A percentile compares a stretch with the other conserved stretches of the same genome.
Evolutionary conservation across 2,888 invertebrate genomes (phyloP).

Genomic region (Lithophane ornitopus): DNA sequence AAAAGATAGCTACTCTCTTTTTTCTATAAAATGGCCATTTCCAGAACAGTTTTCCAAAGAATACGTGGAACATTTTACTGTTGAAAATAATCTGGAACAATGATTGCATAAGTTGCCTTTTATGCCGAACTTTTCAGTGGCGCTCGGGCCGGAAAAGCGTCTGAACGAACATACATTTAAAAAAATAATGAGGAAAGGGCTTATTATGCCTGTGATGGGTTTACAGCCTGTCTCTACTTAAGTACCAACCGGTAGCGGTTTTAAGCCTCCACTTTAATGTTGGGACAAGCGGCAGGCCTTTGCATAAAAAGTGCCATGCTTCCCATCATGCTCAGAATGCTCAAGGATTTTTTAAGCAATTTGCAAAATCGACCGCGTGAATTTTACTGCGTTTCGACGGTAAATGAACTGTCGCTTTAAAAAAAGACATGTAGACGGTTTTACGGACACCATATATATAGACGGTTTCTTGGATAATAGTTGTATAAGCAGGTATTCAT

Average conservation of each 20-base stretch:
- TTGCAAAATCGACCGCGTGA: constrained; percentile 9
- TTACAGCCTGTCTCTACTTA: constrained; percentile 57
- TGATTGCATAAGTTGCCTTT: constrained; percentile 39
- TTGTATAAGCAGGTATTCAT: not conserved
- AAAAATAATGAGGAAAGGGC: constrained; percentile 49
- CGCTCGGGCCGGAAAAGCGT: constrained; percentile 4
- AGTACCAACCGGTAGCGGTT: constrained; percentile 45
- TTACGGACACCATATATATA: not conserved
- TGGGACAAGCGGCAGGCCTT: constrained; percentile 50
- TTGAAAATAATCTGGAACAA: constrained; percentile 29
- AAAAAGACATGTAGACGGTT: too few relatives aligned
- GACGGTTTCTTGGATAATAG: not conserved
- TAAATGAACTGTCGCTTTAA: not conserved
- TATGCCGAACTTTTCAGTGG: constrained; percentile 21
- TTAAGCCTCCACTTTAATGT: constrained; percentile 53
- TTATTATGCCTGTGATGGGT: constrained; percentile 55
- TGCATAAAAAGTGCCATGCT: constrained; percentile 51
- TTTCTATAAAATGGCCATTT: constrained; percentile 48
- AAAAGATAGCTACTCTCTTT: constrained; percentile 49
- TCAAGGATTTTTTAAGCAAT: constrained; percentile 46
- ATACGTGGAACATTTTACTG: constrained; percentile 34
- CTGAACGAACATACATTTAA: constrained; percentile 31
- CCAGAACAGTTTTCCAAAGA: constrained; percentile 32
- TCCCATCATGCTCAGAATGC: constrained; percentile 34
- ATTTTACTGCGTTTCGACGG: constrained; percentile 9